phyloP scores from a whole-genome alignment of 2,113 vertebrate genomes.

The Ornithorhynchus anatinus region DNA sequence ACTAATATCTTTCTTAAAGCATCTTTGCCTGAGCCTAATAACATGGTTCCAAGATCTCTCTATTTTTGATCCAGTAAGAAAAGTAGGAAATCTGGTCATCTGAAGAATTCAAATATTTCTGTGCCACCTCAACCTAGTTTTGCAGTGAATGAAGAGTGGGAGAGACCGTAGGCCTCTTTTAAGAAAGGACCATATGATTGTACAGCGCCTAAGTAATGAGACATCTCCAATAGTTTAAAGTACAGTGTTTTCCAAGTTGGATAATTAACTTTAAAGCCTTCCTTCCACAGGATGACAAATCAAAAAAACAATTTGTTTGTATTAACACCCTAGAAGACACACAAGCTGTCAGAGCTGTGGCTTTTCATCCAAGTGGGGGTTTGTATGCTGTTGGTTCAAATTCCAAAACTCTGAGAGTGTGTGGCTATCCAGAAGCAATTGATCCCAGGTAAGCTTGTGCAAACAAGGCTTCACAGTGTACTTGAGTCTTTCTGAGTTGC shows the following conservation, averaged over 20 bases:
- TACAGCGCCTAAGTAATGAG: not conserved
- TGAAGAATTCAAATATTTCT: slow-evolving; percentile 9
- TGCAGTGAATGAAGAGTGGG: slow-evolving; percentile 2
- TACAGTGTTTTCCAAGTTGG: slow-evolving; percentile 8
- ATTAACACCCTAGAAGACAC: slow-evolving; percentile 93
- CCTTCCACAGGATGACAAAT: slow-evolving; percentile 74
- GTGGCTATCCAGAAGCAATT: slow-evolving; percentile 86
- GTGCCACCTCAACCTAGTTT: not conserved
- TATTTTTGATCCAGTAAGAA: slow-evolving; percentile 7
- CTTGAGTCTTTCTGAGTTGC: not conserved
- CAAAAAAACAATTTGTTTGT: slow-evolving; percentile 86
- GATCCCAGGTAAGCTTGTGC: slow-evolving; percentile 75
- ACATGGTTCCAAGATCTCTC: not conserved
- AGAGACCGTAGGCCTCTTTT: slow-evolving; percentile 7
- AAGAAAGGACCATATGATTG: not conserved
- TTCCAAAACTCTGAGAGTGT: slow-evolving; percentile 95
- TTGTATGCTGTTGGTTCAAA: slow-evolving; percentile 98
- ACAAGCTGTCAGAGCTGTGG: slow-evolving; percentile 94
- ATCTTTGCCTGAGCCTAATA: not conserved
- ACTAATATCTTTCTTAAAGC: not conserved
- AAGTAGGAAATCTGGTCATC: not conserved
- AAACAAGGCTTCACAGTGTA: not conserved
- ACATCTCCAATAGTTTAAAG: not conserved
- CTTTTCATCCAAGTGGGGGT: slow-evolving; percentile 92
- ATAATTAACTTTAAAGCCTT: slow-evolving; percentile 17